Conservation (phyloP, 2,797 vertebrate genomes). For the Halcyon smyrnensis region DNA sequence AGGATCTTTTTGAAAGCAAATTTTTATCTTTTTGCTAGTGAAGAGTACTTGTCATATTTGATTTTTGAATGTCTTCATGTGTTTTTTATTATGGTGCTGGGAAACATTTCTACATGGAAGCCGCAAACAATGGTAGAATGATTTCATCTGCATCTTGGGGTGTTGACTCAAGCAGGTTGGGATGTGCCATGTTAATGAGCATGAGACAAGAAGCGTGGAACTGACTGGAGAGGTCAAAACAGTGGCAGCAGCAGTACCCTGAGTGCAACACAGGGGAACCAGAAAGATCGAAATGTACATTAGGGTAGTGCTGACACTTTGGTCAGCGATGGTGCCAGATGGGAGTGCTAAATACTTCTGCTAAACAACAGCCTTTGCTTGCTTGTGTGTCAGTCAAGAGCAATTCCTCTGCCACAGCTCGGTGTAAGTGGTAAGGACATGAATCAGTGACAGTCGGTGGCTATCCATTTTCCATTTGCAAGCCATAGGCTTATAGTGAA, state of each 20-base stretch:
- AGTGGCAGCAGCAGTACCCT: neutral
- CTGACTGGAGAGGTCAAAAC: neutral
- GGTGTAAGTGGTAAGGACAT: neutral
- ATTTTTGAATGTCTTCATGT: neutral
- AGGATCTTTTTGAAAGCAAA: neutral
- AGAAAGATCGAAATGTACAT: neutral
- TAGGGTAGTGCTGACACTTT: neutral
- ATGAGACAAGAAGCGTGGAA: neutral
- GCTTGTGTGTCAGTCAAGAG: neutral
- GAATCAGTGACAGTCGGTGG: neutral
- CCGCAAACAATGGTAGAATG: neutral
- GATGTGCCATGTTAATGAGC: neutral
- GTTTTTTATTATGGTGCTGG: neutral
- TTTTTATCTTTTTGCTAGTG: neutral
- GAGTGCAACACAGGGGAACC: neutral
- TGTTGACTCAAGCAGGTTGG: neutral
- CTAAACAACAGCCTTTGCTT: neutral
- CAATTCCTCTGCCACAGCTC: neutral
- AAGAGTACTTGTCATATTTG: neutral
- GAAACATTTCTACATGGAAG: neutral
- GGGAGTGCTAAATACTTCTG: neutral
- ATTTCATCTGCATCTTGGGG: neutral
- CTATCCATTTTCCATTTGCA: neutral
- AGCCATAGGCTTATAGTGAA: neutral
- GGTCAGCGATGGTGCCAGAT: rapidly evolving